Evolutionary conservation across 2,113 vertebrate species (phyloP).

Genomic region (Plectropomus leopardus): DNA sequence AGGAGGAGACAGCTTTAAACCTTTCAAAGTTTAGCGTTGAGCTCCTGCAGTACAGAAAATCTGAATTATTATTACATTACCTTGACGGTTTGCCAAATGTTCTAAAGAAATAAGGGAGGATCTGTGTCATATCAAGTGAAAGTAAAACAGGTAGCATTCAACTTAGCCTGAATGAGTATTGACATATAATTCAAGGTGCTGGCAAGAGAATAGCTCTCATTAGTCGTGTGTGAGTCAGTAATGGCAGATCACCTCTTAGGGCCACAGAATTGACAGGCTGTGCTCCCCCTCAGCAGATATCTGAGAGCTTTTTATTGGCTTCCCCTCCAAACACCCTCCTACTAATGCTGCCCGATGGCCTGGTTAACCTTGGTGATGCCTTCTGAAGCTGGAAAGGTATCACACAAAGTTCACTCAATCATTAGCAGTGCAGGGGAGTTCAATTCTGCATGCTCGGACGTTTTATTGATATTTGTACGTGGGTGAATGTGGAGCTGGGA

Average conservation of each 20-base stretch:
- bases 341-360: conserved; percentile 79
- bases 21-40: conserved; percentile 50
- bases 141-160: conserved; percentile 75
- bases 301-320: conserved; percentile 83
- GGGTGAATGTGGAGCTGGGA: conserved; percentile 37
- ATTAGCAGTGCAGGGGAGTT: conserved; percentile 67
- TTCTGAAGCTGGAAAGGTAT: conserved; percentile 80
- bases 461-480: conserved; percentile 67
- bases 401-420: conserved; percentile 81
- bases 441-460: conserved; percentile 57
- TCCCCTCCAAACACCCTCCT: conserved; percentile 79
- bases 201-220: conserved; percentile 86
- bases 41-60: conserved; percentile 31
- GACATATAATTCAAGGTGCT: conserved; percentile 84
- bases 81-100: conserved; percentile 43
- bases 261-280: conserved; percentile 84
- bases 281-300: conserved; percentile 83
- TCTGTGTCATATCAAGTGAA: conserved; percentile 56
- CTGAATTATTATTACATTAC: conserved; percentile 57
- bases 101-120: conserved; percentile 35
- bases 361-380: conserved; percentile 82
- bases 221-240: conserved; percentile 86
- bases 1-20: conserved; percentile 64
- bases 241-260: conserved; percentile 86
- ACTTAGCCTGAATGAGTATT: conserved; percentile 80